These are phyloP conservation scores for Lipophrys pholis DNA, from an alignment of 2,113 vertebrate genomes.

Conservation along the genomic window DNA sequence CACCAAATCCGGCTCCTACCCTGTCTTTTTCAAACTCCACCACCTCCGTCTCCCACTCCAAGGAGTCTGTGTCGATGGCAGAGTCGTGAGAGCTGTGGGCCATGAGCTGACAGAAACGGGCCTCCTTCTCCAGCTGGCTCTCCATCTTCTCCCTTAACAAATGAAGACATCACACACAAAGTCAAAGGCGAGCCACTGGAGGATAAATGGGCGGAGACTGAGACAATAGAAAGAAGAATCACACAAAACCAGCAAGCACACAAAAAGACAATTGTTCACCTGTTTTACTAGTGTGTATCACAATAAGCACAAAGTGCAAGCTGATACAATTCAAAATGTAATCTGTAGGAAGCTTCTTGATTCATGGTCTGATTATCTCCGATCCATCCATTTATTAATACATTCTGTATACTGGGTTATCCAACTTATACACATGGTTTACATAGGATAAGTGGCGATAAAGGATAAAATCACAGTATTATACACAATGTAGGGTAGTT, in stretches of 20 bases:
- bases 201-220: conserved; percentile 12
- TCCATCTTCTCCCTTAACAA: conserved; percentile 94
- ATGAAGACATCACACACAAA: conserved; percentile 27
- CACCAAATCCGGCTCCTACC: conserved; percentile 77
- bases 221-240: conserved; percentile 2
- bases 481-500: background rate
- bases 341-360: no score
- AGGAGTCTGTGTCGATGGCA: conserved; percentile 96
- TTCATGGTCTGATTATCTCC: no score
- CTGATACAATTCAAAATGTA: no score
- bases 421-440: no score
- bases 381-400: conserved; percentile 1
- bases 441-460: conserved; percentile 11
- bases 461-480: conserved; percentile 53
- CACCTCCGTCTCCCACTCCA: conserved; percentile 99
- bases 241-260: background rate
- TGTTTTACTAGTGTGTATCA: background rate
- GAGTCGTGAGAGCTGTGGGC: conserved; percentile 97
- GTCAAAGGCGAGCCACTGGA: conserved; percentile 42
- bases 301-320: no score
- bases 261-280: background rate
- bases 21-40: conserved; percentile 97
- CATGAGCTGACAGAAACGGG: conserved; percentile 94
- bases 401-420: no score
- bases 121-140: conserved; percentile 94